A percentile compares a stretch with the other conserved stretches of the same genome.
These are phyloP conservation scores for Mesembrinibis cayennensis DNA, from an alignment of 2,113 vertebrate species.

Conservation along the genomic window DNA sequence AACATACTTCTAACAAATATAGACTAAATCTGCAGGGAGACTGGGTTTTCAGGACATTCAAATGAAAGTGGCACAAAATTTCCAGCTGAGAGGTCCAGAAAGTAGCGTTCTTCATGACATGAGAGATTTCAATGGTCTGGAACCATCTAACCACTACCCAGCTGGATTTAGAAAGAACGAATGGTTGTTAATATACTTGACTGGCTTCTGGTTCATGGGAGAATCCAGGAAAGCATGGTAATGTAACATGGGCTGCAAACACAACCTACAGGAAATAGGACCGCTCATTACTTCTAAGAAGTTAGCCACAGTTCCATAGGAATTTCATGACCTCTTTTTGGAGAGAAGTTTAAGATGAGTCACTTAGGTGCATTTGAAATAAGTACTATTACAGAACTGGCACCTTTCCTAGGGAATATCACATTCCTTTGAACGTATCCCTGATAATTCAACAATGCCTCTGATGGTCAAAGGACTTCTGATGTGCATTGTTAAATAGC, in stretches of 20 bases:
- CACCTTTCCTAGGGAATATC: not conserved
- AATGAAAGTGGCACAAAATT: not conserved
- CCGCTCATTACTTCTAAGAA: not conserved
- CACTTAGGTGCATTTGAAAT: not conserved
- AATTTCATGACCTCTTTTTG: not conserved
- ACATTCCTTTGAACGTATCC: not conserved
- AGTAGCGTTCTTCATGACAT: not conserved
- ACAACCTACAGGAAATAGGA: not conserved
- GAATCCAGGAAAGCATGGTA: not conserved
- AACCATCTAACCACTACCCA: not conserved
- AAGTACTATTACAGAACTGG: not conserved
- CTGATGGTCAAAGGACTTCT: not conserved
- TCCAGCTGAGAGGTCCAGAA: not conserved
- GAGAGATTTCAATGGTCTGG: not conserved
- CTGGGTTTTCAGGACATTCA: not conserved
- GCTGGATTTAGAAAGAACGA: not conserved
- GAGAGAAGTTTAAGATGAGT: not conserved
- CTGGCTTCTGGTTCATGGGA: not conserved
- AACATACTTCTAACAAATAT: not conserved
- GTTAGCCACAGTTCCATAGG: not conserved
- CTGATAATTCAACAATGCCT: not conserved
- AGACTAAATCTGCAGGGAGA: not conserved
- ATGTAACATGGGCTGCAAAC: not conserved
- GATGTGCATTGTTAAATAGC: not conserved
- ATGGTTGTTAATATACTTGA: not conserved